phyloP scores from a whole-genome alignment of 2,797 vertebrate species.

The Pseudocheirus occidentalis region DNA sequence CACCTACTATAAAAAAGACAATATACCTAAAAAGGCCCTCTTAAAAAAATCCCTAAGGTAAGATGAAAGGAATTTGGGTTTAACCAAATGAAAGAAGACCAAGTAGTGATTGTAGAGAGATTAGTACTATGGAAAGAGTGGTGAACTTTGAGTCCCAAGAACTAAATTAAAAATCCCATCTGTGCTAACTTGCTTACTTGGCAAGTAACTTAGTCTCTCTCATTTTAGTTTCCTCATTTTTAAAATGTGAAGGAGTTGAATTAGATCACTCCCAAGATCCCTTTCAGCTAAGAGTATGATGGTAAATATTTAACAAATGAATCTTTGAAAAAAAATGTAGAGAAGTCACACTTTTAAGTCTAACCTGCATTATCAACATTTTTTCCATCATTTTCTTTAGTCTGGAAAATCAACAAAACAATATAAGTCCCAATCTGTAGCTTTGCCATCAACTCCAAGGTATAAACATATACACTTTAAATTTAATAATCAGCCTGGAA shows the following conservation, averaged over 20 bases:
- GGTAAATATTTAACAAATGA: too few relatives aligned
- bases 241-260: too few relatives aligned
- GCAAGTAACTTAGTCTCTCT: too few relatives aligned
- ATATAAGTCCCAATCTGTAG: not conserved
- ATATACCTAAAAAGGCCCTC: not conserved
- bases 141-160: not conserved
- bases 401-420: not conserved
- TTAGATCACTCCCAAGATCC: too few relatives aligned
- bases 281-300: too few relatives aligned
- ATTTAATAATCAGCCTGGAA: not conserved
- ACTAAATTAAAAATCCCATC: not conserved
- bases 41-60: not conserved
- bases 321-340: too few relatives aligned
- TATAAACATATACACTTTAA: not conserved
- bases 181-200: too few relatives aligned
- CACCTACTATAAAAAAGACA: not conserved
- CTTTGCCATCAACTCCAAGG: not conserved
- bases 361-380: too few relatives aligned
- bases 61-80: not conserved
- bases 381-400: not conserved
- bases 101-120: not conserved
- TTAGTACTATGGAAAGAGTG: not conserved
- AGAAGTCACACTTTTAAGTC: too few relatives aligned
- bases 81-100: not conserved
- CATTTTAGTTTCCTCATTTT: too few relatives aligned